Conservation (phyloP, 2,113 vertebrate species). For the Steatornis caripensis region DNA sequence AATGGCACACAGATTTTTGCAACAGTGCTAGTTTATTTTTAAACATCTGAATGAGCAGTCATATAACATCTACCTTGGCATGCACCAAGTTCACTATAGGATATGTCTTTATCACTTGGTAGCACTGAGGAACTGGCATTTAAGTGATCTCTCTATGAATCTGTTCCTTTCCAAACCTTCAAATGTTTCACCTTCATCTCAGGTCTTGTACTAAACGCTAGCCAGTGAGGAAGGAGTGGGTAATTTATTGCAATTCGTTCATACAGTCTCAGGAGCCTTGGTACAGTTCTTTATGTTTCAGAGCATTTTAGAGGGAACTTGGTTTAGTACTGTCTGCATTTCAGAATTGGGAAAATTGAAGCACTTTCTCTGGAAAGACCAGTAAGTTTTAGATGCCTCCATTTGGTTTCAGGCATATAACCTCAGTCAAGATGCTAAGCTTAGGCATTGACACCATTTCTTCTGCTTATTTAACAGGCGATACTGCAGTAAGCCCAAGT, state of each 20-base stretch:
- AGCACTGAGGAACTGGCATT: not conserved
- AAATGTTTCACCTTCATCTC: not conserved
- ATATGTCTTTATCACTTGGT: not conserved
- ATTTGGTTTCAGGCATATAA: not conserved
- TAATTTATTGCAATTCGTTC: not conserved
- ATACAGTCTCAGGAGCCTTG: not conserved
- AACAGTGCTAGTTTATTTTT: conserved; percentile 3
- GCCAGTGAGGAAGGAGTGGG: not conserved
- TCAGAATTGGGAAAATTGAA: not conserved
- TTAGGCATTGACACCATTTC: not conserved
- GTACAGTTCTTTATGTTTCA: not conserved
- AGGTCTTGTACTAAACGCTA: not conserved
- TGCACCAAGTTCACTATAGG: not conserved
- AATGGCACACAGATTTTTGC: not conserved
- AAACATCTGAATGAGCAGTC: not conserved
- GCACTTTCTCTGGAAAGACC: not conserved
- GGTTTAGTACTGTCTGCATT: not conserved
- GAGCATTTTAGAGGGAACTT: not conserved
- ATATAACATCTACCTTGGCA: not conserved
- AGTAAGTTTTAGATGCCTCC: not conserved
- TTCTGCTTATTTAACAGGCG: not conserved
- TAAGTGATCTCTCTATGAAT: not conserved
- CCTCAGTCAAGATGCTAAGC: not conserved
- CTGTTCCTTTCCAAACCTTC: not conserved
- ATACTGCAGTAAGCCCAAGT: not conserved